These are phyloP conservation scores for Petaurus breviceps DNA, from an alignment of 2,113 vertebrate species.

Conservation along the genomic window DNA sequence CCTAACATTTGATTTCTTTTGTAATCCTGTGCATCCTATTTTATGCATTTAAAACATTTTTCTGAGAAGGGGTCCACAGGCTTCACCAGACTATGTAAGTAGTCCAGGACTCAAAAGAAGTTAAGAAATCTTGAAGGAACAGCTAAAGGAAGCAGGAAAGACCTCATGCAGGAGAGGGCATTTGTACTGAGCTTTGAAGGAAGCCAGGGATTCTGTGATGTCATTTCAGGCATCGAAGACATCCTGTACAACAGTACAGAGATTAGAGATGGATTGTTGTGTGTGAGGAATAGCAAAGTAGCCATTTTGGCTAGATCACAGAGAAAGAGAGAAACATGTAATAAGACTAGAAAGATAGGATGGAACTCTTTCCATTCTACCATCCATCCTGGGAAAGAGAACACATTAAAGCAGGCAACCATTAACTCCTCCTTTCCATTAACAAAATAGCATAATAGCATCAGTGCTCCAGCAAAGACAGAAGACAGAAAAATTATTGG, in stretches of 20 bases:
- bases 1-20: background rate
- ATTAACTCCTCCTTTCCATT: background rate
- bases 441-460: background rate
- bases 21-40: background rate
- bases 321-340: no score
- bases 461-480: background rate
- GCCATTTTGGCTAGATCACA: no score
- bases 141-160: background rate
- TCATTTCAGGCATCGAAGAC: no score
- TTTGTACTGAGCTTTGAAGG: background rate
- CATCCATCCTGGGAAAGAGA: background rate
- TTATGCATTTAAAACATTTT: background rate
- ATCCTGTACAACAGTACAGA: no score
- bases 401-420: background rate
- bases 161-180: background rate
- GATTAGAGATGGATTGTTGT: no score
- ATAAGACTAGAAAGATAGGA: no score
- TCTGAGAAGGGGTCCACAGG: background rate
- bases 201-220: no score
- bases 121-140: no score
- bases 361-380: no score
- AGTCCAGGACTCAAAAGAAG: background rate
- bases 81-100: background rate
- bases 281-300: no score
- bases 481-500: slow-evolving; percentile 1